Conservation (phyloP, 2,113 vertebrate genomes). For the Dolichotis patagonum region DNA sequence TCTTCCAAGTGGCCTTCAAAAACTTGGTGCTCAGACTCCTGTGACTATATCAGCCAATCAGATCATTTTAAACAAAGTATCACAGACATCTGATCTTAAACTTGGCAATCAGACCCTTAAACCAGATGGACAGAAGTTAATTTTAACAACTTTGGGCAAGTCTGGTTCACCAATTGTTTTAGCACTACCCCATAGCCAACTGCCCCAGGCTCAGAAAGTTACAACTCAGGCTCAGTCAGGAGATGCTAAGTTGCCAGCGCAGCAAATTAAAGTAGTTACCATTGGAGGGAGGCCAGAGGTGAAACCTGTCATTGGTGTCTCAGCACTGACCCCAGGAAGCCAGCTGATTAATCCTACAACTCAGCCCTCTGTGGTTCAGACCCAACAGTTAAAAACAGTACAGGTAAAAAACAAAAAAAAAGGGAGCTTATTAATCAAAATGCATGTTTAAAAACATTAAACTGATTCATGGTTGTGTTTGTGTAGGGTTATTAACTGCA, state of each 20-base stretch:
- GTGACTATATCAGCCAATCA: constrained; percentile 94
- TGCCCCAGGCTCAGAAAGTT: constrained; percentile 87
- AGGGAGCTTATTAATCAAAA: constrained; percentile 71
- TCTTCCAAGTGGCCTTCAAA: constrained; percentile 90
- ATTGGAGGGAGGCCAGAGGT: constrained; percentile 93
- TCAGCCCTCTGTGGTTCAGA: constrained; percentile 91
- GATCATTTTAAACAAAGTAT: constrained; percentile 96
- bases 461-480: constrained; percentile 65
- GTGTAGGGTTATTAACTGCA: constrained; percentile 66
- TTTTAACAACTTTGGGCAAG: constrained; percentile 95
- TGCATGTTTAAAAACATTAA: constrained; percentile 71
- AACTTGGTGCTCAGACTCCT: constrained; percentile 90
- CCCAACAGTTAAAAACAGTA: constrained; percentile 96
- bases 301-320: constrained; percentile 92
- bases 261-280: constrained; percentile 96
- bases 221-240: constrained; percentile 86
- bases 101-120: constrained; percentile 90
- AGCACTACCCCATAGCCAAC: constrained; percentile 92
- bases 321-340: constrained; percentile 88
- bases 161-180: constrained; percentile 95
- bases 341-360: constrained; percentile 89
- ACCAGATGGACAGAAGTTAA: constrained; percentile 95
- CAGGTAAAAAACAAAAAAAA: constrained; percentile 91
- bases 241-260: constrained; percentile 90
- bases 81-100: constrained; percentile 91